Conservation (phyloP, 2,888 invertebrate species). For the Sarcophaga subvicina region DNA sequence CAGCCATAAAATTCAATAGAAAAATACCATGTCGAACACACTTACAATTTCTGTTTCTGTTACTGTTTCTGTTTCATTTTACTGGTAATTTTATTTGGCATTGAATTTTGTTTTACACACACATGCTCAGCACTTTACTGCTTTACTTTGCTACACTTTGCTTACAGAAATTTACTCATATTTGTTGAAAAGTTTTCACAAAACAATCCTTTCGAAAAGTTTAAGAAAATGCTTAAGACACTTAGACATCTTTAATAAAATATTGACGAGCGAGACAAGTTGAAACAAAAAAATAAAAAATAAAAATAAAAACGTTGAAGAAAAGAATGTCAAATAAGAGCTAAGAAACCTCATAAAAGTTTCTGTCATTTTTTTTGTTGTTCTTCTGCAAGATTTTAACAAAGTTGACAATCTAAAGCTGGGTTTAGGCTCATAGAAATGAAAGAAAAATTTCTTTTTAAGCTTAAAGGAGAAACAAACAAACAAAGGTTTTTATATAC, state of each 20-base stretch:
- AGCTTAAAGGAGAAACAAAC: neutral
- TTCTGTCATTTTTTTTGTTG: neutral
- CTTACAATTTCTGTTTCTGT: neutral
- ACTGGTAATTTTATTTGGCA: too few species aligned
- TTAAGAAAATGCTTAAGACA: neutral
- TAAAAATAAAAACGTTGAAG: neutral
- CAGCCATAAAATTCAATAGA: constrained; percentile 20
- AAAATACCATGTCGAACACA: constrained; percentile 12
- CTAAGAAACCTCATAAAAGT: neutral
- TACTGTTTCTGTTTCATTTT: too few species aligned
- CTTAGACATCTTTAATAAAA: too few species aligned
- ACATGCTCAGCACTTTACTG: too few species aligned
- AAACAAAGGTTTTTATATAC: neutral
- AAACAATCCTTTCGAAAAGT: constrained; percentile 2
- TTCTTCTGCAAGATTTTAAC: neutral
- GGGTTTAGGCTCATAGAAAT: neutral
- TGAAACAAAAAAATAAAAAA: too few species aligned
- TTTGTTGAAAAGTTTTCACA: neutral
- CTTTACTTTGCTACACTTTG: too few species aligned
- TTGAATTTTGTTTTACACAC: too few species aligned
- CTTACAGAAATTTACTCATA: too few species aligned
- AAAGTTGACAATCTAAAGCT: neutral
- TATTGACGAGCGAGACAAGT: too few species aligned
- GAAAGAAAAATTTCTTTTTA: neutral
- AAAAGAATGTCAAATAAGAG: too few species aligned